A percentile compares a stretch with the other conserved stretches of the same genome.
These are phyloP conservation scores for Hypomecis punctinalis DNA, from an alignment of 2,888 invertebrate species.

Conservation along the genomic window DNA sequence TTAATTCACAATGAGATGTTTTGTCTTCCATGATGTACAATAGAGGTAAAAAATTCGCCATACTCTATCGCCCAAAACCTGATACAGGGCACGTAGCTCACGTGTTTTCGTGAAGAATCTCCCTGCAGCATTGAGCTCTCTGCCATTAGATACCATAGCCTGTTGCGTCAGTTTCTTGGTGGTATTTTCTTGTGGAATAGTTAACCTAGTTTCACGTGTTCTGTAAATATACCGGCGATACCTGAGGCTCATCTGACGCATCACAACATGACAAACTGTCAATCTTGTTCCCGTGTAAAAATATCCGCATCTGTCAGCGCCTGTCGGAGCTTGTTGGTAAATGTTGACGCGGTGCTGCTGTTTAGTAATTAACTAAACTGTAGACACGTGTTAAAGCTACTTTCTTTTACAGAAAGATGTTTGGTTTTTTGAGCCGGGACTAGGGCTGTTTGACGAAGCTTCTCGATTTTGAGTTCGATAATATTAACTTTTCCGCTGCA, in stretches of 20 bases:
- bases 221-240: conserved; percentile 67
- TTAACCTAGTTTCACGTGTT: conserved; percentile 77
- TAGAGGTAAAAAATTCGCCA: too few species aligned
- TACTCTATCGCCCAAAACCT: too few species aligned
- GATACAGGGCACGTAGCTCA: too few species aligned
- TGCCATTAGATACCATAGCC: conserved; percentile 51
- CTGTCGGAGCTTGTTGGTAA: conserved; percentile 23
- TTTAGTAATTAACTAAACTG: conserved; percentile 5
- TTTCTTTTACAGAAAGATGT: too few species aligned
- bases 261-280: conserved; percentile 55
- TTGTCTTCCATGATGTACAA: too few species aligned
- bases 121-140: conserved; percentile 30
- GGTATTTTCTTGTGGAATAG: conserved; percentile 78
- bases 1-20: too few species aligned
- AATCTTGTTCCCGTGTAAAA: conserved; percentile 41
- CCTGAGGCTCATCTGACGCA: conserved; percentile 61
- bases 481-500: too few species aligned
- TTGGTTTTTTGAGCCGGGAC: too few species aligned
- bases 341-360: conserved; percentile 2
- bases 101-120: too few species aligned
- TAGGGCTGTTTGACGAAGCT: too few species aligned
- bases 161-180: conserved; percentile 66
- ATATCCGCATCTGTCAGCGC: conserved; percentile 22
- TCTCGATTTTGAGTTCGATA: too few species aligned
- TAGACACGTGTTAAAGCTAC: background rate